Evolutionary conservation across 2,888 invertebrate species (phyloP), one percentile per base, ranked within the genome.

Genomic region (Leuctra nigra): DNA sequence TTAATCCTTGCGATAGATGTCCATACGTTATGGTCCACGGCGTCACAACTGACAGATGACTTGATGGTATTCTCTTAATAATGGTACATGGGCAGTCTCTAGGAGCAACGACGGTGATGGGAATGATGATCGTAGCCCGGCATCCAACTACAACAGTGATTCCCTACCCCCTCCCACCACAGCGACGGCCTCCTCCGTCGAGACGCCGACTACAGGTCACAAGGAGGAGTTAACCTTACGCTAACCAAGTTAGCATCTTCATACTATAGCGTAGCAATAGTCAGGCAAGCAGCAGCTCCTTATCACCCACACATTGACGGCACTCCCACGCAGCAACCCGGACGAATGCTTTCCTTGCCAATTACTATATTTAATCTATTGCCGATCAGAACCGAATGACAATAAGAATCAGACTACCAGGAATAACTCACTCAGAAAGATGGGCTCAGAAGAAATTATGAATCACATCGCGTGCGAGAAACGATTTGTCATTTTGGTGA

Each of bases 91-190:
- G n/a, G n/a, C n/a, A n/a, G n/a, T n/a, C n/a, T n/a, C n/a, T n/a
- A 29, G 7, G 29, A 22, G 35, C 50, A 35, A 33, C 50, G 50
- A 50, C 50, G 50, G 18, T 35, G 50, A 35, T 50, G 35, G 50
- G 35, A 50, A 50, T 50, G 50, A 35, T 11, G 16, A 35, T 50
- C 50, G 50, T 22, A 33, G 33, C 35, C 33, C n/a, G n/a, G n/a
- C n/a, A n/a, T n/a, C n/a, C n/a, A n/a, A 29, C 35, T 9, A 35
- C 35, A 29, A n/a, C 29, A 29, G 25, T 20, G 16, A 2, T 25
- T 11, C 29, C 25, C 16, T 13, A 35, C 33, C 2, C 20, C 50
- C 50, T 50, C 50, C 50, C 35, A 13, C 25, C 29, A 3, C 14
- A n/a, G 11, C 33, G 29, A 14, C 18, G 25, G 6, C 25, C 48